phyloP scores from a whole-genome alignment of 2,888 invertebrate genomes.

The Copidosoma aretas region DNA sequence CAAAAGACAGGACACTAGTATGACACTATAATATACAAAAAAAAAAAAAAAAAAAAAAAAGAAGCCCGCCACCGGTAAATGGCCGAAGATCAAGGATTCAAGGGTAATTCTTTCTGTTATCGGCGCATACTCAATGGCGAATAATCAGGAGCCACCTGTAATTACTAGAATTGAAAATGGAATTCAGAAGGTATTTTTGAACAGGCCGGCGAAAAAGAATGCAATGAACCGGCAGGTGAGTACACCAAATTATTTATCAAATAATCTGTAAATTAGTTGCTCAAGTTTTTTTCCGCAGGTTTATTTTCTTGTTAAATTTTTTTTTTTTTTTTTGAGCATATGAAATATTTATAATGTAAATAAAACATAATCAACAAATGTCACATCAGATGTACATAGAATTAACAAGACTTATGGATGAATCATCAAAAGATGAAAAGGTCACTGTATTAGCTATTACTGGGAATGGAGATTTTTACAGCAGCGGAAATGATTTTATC shows the following conservation, averaged over 20 bases:
- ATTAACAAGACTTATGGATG: constrained; percentile 70
- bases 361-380: too few species aligned
- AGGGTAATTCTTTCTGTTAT: too few species aligned
- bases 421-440: constrained; percentile 72
- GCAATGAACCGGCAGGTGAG: constrained; percentile 67
- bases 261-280: background rate
- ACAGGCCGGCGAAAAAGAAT: constrained; percentile 82
- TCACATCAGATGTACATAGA: constrained; percentile 70
- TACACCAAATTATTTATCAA: too few species aligned
- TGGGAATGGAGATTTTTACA: constrained; percentile 81
- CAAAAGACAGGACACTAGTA: too few species aligned
- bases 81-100: too few species aligned
- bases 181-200: constrained; percentile 71
- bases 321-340: background rate
- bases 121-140: background rate
- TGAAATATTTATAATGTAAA: too few species aligned
- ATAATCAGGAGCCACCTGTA: constrained; percentile 7
- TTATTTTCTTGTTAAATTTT: background rate
- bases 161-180: constrained; percentile 55
- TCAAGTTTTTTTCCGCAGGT: constrained; percentile 31
- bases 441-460: constrained; percentile 79
- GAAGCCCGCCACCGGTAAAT: too few species aligned
- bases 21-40: too few species aligned
- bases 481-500: constrained; percentile 82
- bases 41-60: too few species aligned